Base-by-base conservation (phyloP, 2,113 vertebrate genomes). In the Xenopus borealis region DNA sequence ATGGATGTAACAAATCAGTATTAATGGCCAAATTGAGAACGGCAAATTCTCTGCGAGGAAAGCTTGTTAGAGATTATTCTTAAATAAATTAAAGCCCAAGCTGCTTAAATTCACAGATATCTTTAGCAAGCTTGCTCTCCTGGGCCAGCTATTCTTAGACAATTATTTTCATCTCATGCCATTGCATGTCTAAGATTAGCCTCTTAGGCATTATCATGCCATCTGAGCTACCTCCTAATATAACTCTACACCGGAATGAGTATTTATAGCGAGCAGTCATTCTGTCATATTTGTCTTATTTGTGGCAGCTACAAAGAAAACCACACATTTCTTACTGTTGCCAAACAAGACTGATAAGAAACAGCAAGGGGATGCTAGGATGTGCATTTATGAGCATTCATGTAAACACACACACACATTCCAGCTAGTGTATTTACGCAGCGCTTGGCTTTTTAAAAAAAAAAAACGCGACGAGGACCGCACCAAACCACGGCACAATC, bases 71-170 rank as follows among this genome's bases (percentile, higher is more conserved):
- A 78, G 79, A 64, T 66, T 86, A 72, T 81, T 83, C 79, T 81
- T 80, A 80, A 81, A 76, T 80, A 66, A 69, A 77, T 81, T 70
- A 80, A 80, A 83, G 84, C 81, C 71, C 81, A 75, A 86, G 83
- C 71, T 78, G 80, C 79, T 69, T 78, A 71, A 46, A 81, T 83
- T 78, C 78, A 57, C 83, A 80, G 79, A 75, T 86, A 81, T 81
- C 87, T 89, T 85, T 81, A 89, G 90, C 92, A 91, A 85, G 88
- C 93, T 89, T 89, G 90, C 89, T 95, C 92, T 95, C 95, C 90
- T 94, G 94, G 97, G 95, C 97, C 96, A 96, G 94, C 95, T 99
- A 98, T 99, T 97, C 95, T 97, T 98, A 95, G 95, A 86, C 83
- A 81, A 92, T 94, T 98, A 99, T 98, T 98, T 96, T 94, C 91